Evolutionary conservation across 2,888 invertebrate genomes (phyloP), one percentile per base, ranked within the genome.

Genomic region (Troglohyphantes excavatus): DNA sequence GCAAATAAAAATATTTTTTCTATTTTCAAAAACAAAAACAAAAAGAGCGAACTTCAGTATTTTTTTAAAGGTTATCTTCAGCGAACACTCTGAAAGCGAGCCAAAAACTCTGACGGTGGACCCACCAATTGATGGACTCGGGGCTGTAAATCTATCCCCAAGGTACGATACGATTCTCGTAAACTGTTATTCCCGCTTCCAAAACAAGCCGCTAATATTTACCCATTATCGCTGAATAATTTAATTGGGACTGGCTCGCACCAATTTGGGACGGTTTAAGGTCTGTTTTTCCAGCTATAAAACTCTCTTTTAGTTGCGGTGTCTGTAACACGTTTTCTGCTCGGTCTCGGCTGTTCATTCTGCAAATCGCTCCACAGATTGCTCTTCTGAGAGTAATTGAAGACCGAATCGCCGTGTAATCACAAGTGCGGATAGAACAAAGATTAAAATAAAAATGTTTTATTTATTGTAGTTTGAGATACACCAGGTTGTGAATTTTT

Each of bases 201-300:
- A 2, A 13, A n/a, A 17, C 53, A 53, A 33, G 53, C 53, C 13
- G 17, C 53, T 53, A 53, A 53, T 53, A n/a, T 53, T n/a, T 13
- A 53, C 53, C 53, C 53, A 53, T 53, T 72, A 72, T 46, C 11
- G 46, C 17, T 43, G 26, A 43, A 46, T 26, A 43, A 72, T 72
- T 43, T 7, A 46, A 72, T 43, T 46, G 13, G 46, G 5, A n/a
- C 13, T 26, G 3, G 13, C 26, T 26, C 23, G 23, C 72, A 78
- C 21, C 63, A n/a, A 33, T 5, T 72, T 72, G 29, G 61, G 2
- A 21, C 17, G n/a, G 21, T 63, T 78, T 65, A 78, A 21, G 23
- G 43, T 0, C 33, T 39, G 2, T n/a, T 63, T 76, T n/a, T 63
- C n/a, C 33, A 17, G 33, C 63, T 2, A 39, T 59, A 27, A 53